phyloP scores from a whole-genome alignment of 1,140 invertebrate genomes.

The Brachionus sp. region DNA sequence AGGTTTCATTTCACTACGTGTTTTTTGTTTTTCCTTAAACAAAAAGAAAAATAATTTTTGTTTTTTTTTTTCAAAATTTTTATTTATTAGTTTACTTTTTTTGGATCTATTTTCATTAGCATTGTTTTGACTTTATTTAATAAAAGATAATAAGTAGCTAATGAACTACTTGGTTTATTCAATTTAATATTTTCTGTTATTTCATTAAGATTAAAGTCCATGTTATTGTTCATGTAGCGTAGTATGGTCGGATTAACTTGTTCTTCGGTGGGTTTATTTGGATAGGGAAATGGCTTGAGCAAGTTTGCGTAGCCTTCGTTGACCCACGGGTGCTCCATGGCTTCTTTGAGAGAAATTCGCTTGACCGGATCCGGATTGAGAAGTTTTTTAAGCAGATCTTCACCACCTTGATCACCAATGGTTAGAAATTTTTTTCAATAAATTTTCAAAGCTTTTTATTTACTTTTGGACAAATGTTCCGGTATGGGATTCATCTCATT shows the following conservation, averaged over 20 bases:
- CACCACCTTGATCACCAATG: slow-evolving; percentile 49
- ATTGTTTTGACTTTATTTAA: slow-evolving; percentile 45
- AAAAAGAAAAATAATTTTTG: background rate
- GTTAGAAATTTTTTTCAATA: background rate
- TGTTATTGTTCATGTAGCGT: slow-evolving; percentile 53
- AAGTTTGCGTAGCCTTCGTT: slow-evolving; percentile 46
- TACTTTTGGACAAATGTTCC: slow-evolving; percentile 50
- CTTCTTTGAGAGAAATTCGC: slow-evolving; percentile 52
- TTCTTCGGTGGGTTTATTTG: slow-evolving; percentile 51
- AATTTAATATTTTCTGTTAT: slow-evolving; percentile 53
- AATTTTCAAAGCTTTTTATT: slow-evolving; percentile 28
- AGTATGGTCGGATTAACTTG: slow-evolving; percentile 52
- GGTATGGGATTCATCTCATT: slow-evolving; percentile 57
- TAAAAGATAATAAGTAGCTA: slow-evolving; percentile 55
- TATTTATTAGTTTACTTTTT: slow-evolving; percentile 35
- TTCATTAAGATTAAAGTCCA: slow-evolving; percentile 53
- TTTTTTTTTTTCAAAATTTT: background rate
- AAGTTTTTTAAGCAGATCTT: slow-evolving; percentile 53
- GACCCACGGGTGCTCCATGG: slow-evolving; percentile 54
- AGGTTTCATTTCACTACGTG: slow-evolving; percentile 8
- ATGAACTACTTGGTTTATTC: slow-evolving; percentile 53
- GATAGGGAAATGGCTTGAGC: slow-evolving; percentile 47
- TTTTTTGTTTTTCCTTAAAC: slow-evolving; percentile 24
- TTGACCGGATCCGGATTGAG: slow-evolving; percentile 55
- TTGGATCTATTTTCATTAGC: slow-evolving; percentile 45